Evolutionary conservation across 2,888 invertebrate species (phyloP).

Genomic region (Chorisops tibialis): DNA sequence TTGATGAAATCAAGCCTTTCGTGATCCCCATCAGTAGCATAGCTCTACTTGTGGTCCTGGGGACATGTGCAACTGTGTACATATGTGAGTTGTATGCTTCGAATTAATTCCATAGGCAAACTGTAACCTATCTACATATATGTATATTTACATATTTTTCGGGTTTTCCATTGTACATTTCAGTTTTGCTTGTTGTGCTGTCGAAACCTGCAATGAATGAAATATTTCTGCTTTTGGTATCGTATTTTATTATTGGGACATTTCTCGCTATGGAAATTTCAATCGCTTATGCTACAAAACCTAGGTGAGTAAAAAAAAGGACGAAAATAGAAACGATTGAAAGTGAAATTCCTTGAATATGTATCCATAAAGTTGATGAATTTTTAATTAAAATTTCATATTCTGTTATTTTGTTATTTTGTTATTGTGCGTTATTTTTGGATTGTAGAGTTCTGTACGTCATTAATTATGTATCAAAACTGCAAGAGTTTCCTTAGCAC

Average conservation of each 20-base stretch:
- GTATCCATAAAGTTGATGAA: neutral
- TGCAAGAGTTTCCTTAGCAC: no score
- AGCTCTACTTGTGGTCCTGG: conserved; percentile 50
- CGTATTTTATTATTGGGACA: conserved; percentile 76
- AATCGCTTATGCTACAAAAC: conserved; percentile 54
- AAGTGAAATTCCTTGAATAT: neutral
- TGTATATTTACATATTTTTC: neutral
- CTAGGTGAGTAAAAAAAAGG: conserved; percentile 44
- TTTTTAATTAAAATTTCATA: no score
- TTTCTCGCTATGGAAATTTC: conserved; percentile 70
- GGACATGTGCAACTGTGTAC: conserved; percentile 56
- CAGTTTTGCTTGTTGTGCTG: conserved; percentile 68
- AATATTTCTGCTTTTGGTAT: conserved; percentile 78
- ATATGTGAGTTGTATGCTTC: conserved; percentile 53
- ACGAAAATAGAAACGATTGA: neutral
- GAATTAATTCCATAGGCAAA: neutral
- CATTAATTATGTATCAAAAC: no score
- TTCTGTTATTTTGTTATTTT: no score
- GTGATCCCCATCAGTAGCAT: conserved; percentile 46
- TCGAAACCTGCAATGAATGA: conserved; percentile 84
- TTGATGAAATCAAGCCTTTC: conserved; percentile 4
- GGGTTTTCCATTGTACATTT: conserved; percentile 13
- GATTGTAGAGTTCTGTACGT: no score
- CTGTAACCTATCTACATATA: neutral
- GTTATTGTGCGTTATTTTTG: no score